phyloP scores from a whole-genome alignment of 2,888 invertebrate genomes.

The Drosophila tripunctata region DNA sequence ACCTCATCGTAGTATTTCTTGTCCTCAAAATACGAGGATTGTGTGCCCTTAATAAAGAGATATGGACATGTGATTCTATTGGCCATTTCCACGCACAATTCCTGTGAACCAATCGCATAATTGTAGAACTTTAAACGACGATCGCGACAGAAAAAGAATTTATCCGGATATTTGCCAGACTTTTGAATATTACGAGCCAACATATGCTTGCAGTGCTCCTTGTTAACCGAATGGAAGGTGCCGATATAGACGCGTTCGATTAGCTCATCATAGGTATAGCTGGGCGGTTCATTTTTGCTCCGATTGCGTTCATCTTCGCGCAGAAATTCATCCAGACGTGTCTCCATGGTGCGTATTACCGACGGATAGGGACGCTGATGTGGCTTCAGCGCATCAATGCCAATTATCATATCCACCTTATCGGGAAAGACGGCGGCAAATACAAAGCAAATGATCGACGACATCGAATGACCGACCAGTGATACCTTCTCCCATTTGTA shows the following conservation, averaged over 20 bases:
- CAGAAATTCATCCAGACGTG: constrained; percentile 84
- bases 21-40: constrained; percentile 86
- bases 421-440: constrained; percentile 87
- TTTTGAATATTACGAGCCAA: constrained; percentile 86
- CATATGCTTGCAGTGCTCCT: constrained; percentile 86
- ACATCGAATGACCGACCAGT: constrained; percentile 89
- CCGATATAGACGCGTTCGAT: constrained; percentile 86
- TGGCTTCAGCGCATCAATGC: constrained; percentile 82
- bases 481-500: constrained; percentile 90
- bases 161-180: constrained; percentile 86
- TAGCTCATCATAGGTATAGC: constrained; percentile 87
- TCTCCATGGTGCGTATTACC: constrained; percentile 82
- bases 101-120: constrained; percentile 82
- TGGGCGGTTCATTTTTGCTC: constrained; percentile 86
- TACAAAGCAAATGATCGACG: constrained; percentile 87
- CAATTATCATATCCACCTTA: constrained; percentile 83
- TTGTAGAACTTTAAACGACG: constrained; percentile 86
- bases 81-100: constrained; percentile 86
- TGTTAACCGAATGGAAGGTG: constrained; percentile 86
- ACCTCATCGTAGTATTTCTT: constrained; percentile 87
- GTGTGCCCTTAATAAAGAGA: constrained; percentile 87
- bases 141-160: constrained; percentile 88
- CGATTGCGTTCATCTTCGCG: constrained; percentile 84
- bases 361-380: constrained; percentile 76
- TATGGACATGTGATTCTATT: constrained; percentile 87